Base-by-base conservation (phyloP, 1,140 invertebrate species). In the Eurosta solidaginis region DNA sequence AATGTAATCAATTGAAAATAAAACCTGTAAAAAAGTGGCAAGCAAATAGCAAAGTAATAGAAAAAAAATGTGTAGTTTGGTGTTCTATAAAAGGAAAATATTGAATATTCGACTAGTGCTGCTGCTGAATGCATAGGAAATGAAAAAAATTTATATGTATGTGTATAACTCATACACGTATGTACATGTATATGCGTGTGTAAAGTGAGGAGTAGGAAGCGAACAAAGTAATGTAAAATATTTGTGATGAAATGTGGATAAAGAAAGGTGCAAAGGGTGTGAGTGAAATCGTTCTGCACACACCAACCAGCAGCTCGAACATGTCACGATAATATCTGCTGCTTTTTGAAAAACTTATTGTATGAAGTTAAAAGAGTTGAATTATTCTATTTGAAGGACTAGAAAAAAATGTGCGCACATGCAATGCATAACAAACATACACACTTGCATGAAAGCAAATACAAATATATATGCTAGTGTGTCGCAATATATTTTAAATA, bases 281-380 rank as follows among this genome's bases (percentile, higher is more conserved):
- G 33, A n/a, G 10, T 42, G n/a, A 68, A 68, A n/a, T 68, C 17
- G 17, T 42, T 20, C 20, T 68, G 59, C 29, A 22, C n/a, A n/a
- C n/a, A n/a, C n/a, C n/a, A n/a, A n/a, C n/a, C n/a, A n/a, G n/a
- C 14, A 22, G 36, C 27, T 68, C 33, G 33, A 20, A 68, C 7
- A n/a, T 6, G 3, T 3, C n/a, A 29, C 54, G 54, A 63, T 33
- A 63, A 68, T 68, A 68, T 36, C 59, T 40, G 59, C 59, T n/a
- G n/a, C n/a, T n/a, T n/a, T n/a, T n/a, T n/a, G n/a, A 40, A 68
- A 68, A 14, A 36, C n/a, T n/a, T n/a, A n/a, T n/a, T 68, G 3
- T 68, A 68, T 36, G 59, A 68, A 68, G 59, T 27, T n/a, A 33
- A 68, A 68, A 68, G 59, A 68, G 59, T 68, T 68, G 59, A 20